A percentile compares a stretch with the other conserved stretches of the same genome.
phyloP scores from a whole-genome alignment of 2,797 vertebrate species.

The Salmo trutta region DNA sequence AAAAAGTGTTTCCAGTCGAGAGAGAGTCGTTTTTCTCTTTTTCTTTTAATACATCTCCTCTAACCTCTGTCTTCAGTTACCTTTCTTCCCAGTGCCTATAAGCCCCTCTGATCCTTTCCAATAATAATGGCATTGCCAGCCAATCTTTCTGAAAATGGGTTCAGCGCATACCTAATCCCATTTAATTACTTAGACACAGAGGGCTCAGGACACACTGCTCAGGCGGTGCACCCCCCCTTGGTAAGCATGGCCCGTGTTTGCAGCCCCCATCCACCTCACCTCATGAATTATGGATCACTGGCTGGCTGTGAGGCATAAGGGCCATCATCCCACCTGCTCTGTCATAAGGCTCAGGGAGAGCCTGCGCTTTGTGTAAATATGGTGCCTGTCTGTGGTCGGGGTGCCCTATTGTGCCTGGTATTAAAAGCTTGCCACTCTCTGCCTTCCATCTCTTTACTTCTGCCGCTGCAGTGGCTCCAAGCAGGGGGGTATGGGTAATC shows the following conservation, averaged over 20 bases:
- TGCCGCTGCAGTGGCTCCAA: constrained; percentile 55
- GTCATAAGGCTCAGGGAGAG: constrained; percentile 71
- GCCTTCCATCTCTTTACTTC: constrained; percentile 56
- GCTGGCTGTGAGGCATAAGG: constrained; percentile 72
- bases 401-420: constrained; percentile 74
- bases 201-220: constrained; percentile 74
- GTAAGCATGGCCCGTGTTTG: constrained; percentile 71
- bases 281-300: constrained; percentile 78
- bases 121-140: constrained; percentile 75
- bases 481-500: constrained; percentile 65
- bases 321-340: constrained; percentile 73
- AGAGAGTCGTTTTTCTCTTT: constrained; percentile 47
- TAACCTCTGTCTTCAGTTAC: constrained; percentile 78
- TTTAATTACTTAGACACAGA: constrained; percentile 78
- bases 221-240: constrained; percentile 48
- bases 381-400: constrained; percentile 71
- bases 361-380: constrained; percentile 73
- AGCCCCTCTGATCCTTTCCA: constrained; percentile 76
- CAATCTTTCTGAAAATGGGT: constrained; percentile 78
- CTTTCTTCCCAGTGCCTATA: constrained; percentile 76
- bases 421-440: constrained; percentile 73
- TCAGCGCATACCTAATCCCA: constrained; percentile 79
- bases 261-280: constrained; percentile 72
- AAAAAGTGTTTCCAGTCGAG: constrained; percentile 61
- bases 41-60: constrained; percentile 75